Conservation (phyloP, 2,888 invertebrate species). For the Chrysopilus asiliformis region DNA sequence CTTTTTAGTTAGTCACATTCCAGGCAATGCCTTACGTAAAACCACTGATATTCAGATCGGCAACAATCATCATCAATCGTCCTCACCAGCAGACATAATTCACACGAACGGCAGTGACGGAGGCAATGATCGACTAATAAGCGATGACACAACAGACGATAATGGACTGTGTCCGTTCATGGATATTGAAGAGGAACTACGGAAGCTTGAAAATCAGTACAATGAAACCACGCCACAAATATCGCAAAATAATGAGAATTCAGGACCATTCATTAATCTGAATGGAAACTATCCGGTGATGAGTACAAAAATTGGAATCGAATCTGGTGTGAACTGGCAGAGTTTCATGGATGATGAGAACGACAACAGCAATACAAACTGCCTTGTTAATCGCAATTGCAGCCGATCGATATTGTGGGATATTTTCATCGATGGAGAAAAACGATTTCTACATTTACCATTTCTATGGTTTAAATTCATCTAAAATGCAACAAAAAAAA, state of each 20-base stretch:
- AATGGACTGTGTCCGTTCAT: conserved; percentile 17
- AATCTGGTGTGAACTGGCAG: conserved; percentile 20
- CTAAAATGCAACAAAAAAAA: no score
- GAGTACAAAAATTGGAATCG: conserved; percentile 9
- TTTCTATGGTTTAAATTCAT: conserved; percentile 25
- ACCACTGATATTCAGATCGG: conserved; percentile 3
- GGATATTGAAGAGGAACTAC: conserved; percentile 28
- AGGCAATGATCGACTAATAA: conserved; percentile 1
- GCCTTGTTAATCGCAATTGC: conserved; percentile 16
- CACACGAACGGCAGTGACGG: no score
- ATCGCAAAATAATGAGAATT: conserved; percentile 20
- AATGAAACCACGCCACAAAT: conserved; percentile 20
- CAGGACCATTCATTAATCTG: conserved; percentile 13
- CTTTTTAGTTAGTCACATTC: conserved; percentile 39
- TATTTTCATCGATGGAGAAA: conserved; percentile 21
- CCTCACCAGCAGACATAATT: background rate
- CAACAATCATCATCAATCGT: background rate
- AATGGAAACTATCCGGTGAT: conserved; percentile 9
- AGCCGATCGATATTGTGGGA: conserved; percentile 24
- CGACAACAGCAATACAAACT: conserved; percentile 9
- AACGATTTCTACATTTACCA: conserved; percentile 21
- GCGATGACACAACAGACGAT: background rate
- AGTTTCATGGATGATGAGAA: conserved; percentile 24
- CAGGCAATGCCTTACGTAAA: conserved; percentile 36
- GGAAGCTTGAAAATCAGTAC: conserved; percentile 25